Evolutionary conservation across 2,888 invertebrate species (phyloP).

Genomic region (Rhaphigaster nebulosa): DNA sequence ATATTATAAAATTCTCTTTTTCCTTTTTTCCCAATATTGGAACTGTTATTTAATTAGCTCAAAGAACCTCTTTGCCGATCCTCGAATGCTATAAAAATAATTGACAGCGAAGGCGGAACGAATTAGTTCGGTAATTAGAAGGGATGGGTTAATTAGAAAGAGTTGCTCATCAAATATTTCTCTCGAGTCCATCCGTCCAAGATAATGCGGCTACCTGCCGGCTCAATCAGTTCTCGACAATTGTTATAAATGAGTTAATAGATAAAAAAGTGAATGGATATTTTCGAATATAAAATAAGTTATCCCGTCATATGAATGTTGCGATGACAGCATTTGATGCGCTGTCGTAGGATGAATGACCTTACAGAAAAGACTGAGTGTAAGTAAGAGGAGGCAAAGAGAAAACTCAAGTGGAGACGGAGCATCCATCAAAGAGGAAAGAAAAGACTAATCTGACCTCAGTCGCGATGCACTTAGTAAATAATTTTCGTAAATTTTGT

Average conservation of each 20-base stretch:
- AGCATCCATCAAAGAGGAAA: too few relatives aligned
- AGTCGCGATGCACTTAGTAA: too few relatives aligned
- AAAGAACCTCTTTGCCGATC: background rate
- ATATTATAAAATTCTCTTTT: background rate
- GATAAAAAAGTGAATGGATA: background rate
- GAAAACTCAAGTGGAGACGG: too few relatives aligned
- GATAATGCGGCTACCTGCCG: background rate
- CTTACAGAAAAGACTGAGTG: too few relatives aligned
- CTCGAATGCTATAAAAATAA: slow-evolving; percentile 10
- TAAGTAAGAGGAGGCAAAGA: too few relatives aligned
- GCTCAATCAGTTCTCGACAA: background rate
- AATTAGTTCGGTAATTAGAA: background rate
- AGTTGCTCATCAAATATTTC: background rate
- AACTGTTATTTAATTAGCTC: background rate
- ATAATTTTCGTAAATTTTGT: too few relatives aligned
- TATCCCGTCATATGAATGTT: too few relatives aligned
- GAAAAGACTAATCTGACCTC: too few relatives aligned
- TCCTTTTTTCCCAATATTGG: background rate
- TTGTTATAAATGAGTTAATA: background rate
- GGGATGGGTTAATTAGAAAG: background rate
- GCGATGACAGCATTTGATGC: too few relatives aligned
- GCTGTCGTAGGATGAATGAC: too few relatives aligned
- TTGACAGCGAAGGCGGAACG: background rate
- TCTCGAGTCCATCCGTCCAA: background rate
- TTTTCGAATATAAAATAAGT: background rate